Evolutionary conservation across 2,113 vertebrate species (phyloP).

Genomic region (Ictidomys tridecemlineatus): DNA sequence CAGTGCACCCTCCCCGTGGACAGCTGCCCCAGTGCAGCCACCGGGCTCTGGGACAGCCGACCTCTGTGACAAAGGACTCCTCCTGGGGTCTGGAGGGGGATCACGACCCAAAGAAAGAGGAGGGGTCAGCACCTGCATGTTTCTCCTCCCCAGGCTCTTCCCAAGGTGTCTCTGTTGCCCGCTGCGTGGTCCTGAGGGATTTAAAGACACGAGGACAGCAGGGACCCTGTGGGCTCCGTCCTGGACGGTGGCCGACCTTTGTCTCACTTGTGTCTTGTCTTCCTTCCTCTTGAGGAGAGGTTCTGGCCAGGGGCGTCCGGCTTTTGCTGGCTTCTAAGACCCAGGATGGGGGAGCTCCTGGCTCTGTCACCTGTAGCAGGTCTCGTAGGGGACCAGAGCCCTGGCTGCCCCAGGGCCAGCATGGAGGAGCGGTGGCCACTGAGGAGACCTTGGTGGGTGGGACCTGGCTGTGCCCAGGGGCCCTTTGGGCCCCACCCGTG

Average conservation of each 20-base stretch:
- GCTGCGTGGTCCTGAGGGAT: background rate
- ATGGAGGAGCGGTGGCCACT: background rate
- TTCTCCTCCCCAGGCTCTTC: background rate
- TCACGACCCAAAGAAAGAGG: background rate
- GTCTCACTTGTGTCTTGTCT: too few species aligned
- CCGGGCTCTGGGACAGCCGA: background rate
- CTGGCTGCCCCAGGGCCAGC: fast-evolving
- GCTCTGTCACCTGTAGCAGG: background rate
- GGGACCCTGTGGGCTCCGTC: too few species aligned
- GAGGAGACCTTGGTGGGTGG: background rate
- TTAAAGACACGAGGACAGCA: background rate
- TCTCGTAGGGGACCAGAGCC: background rate
- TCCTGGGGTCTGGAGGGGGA: background rate
- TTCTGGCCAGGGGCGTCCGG: too few species aligned
- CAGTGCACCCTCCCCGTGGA: background rate
- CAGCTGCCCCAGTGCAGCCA: background rate
- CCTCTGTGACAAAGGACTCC: too few species aligned
- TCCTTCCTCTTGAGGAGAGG: too few species aligned
- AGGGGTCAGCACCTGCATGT: too few species aligned
- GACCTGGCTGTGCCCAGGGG: background rate
- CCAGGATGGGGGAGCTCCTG: fast-evolving
- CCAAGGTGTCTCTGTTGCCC: too few species aligned
- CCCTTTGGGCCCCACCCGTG: too few species aligned
- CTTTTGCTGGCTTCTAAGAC: background rate
- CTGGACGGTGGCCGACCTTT: too few species aligned